A percentile compares a stretch with the other conserved stretches of the same genome.
Conservation (phyloP, 2,888 invertebrate genomes). For the Agrotis clavis region DNA sequence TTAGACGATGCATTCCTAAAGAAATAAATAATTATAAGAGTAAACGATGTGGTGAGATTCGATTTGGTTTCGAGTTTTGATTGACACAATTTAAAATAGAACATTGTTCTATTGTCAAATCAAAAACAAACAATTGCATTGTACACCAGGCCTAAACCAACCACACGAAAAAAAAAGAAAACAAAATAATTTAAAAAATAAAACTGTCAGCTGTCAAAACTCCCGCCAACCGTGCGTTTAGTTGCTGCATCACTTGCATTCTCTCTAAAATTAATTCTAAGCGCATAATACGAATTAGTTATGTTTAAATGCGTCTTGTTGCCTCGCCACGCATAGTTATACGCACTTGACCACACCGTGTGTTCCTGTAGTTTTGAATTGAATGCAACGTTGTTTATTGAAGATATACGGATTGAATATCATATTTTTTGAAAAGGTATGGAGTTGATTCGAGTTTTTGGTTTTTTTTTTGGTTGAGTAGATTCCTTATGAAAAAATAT, state of each 20-base stretch:
- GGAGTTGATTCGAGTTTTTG: conserved; percentile 59
- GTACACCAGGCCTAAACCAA: conserved; percentile 25
- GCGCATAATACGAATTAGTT: conserved; percentile 80
- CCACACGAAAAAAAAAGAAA: conserved; percentile 25
- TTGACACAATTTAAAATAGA: conserved; percentile 34
- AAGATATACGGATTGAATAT: conserved; percentile 75
- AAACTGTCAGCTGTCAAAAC: conserved; percentile 68
- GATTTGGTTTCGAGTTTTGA: conserved; percentile 10
- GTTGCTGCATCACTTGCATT: conserved; percentile 69
- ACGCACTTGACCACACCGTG: conserved; percentile 84
- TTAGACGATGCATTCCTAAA: too few species aligned
- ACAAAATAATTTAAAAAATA: conserved; percentile 33
- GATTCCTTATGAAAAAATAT: too few species aligned
- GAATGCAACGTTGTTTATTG: conserved; percentile 82
- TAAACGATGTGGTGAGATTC: not conserved
- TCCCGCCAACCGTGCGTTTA: conserved; percentile 70
- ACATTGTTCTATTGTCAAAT: conserved; percentile 3
- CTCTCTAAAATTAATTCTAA: conserved; percentile 72
- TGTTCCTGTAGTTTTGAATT: conserved; percentile 81
- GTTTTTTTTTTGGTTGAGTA: conserved; percentile 27
- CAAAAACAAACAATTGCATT: conserved; percentile 28
- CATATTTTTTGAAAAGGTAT: conserved; percentile 74
- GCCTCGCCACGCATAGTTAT: conserved; percentile 76
- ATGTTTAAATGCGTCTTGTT: conserved; percentile 78
- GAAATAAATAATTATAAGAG: not conserved